Evolutionary conservation across 2,797 vertebrate genomes (phyloP), one percentile per base, ranked within the genome.

Genomic region (Mus minutoides): DNA sequence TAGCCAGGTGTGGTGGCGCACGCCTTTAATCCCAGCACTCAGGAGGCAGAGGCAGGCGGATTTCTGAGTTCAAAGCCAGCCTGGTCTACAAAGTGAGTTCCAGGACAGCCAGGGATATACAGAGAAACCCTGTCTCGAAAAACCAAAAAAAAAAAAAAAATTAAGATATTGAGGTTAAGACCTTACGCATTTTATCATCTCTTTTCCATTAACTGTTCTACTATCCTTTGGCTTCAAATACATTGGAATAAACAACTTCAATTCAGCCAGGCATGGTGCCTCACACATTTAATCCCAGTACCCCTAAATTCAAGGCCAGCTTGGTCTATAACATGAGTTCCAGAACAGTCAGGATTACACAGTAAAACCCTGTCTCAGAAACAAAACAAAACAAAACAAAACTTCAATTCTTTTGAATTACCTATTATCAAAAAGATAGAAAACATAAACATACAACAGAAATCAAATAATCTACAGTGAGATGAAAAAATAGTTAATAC

Each of bases 401-500:
- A 82, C 3, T 79, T 90, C 49, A 96, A 19, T 71, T 95, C 49
- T 90, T 90, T 90, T 94, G 52, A 24, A 75, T 75, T 52, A 24
- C 22, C 54, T 82, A 69, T 64, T 88, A 79, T 78, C 71, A 60
- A 95, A n/a, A 94, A 75, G 71, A 26, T 46, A 83, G 8, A 93
- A 80, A 79, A 76, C 83, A 87, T 0, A 83, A 60, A 80, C 21
- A 49, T 2, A 71, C 8, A 69, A 10, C 62, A 52, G 75, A 93
- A 95, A n/a, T 56, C 78, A 88, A 88, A 4, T 83, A 56, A 58
- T 82, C 60, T 71, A 91, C 8, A 19, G 34, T 71, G 31, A 89
- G 19, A 93, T 93, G 67, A 88, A 94, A 93, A 91, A 87, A 88
- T 46, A 78, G 17, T 64, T 64, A 88, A 91, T 34, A 84, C 14